Percentiles rank a stretch among this genome's conserved stretches.
These are phyloP conservation scores for Proisotoma minuta DNA, from an alignment of 2,888 invertebrate genomes.

Conservation along the genomic window DNA sequence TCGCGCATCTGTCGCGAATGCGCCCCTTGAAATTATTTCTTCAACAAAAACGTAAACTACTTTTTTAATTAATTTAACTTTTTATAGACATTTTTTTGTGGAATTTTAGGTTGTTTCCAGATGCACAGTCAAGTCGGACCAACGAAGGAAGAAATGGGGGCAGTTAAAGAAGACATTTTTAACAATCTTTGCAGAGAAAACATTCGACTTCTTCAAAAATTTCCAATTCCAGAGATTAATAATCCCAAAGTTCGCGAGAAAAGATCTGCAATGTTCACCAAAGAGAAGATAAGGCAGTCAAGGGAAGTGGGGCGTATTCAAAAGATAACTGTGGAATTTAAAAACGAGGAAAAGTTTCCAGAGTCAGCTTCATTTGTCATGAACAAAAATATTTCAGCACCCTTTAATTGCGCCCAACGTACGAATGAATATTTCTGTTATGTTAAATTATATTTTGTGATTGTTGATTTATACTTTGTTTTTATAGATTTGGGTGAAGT, in stretches of 20 bases:
- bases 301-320: slow-evolving; percentile 76
- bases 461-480: background rate
- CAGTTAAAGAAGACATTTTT: slow-evolving; percentile 32
- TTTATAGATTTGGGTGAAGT: slow-evolving; percentile 68
- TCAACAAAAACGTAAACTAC: background rate
- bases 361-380: slow-evolving; percentile 72
- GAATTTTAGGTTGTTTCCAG: slow-evolving; percentile 33
- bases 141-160: slow-evolving; percentile 32
- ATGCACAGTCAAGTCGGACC: slow-evolving; percentile 36
- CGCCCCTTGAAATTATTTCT: background rate
- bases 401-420: slow-evolving; percentile 87
- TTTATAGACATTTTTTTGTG: background rate
- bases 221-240: slow-evolving; percentile 35
- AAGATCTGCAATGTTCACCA: slow-evolving; percentile 60
- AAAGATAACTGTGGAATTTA: slow-evolving; percentile 80
- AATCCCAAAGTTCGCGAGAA: slow-evolving; percentile 41
- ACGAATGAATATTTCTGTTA: too few relatives aligned
- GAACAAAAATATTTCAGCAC: slow-evolving; percentile 89
- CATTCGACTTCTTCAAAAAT: slow-evolving; percentile 16
- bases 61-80: too few relatives aligned
- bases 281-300: slow-evolving; percentile 70
- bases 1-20: background rate
- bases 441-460: background rate
- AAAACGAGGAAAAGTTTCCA: slow-evolving; percentile 58
- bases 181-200: slow-evolving; percentile 34